Evolutionary conservation across 2,113 vertebrate genomes (phyloP), one percentile per base, ranked within the genome.

Genomic region (Apodemus speciosus): DNA sequence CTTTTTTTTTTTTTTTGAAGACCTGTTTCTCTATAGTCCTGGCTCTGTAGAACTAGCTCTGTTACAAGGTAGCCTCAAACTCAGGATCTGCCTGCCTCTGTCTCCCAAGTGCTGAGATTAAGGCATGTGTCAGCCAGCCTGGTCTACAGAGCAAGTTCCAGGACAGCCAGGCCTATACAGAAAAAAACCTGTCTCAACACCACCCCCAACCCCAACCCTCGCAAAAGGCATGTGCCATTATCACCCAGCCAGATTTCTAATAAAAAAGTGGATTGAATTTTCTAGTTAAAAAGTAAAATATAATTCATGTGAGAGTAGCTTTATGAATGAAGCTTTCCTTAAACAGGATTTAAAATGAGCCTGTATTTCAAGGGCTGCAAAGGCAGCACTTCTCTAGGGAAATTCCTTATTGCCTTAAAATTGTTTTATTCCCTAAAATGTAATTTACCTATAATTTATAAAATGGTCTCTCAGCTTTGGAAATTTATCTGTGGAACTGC

Each of bases 361-460:
- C 2, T 92, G 51, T 56, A 89, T 77, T 77, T 93, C 72, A 84
- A 62, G 71, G 11, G 46, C 30, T 92, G 91, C 13, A 89, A 77
- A 91, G 68, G 53, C 77, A 76, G 38, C n/a, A 76, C 86, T 96
- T 93, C 53, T 83, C 73, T 69, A 79, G 56, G 43, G 90, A 88
- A 91, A 27, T 27, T 86, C 46, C 49, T 35, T 81, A 0, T 93
- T 94, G 23, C 25, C 60, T 95, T 92, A 95, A 91, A 90, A 75
- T 90, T 85, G 0, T 72, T 88, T 92, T 77, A 71, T 43, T 88
- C 15, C 69, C 49, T 27, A 40, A 95, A 94, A 86, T 88, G 38
- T 64, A 85, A 75, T 43, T 89, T 40, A 92, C 18, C 35, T 88
- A 40, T 9, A 90, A n/a, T 49, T 62, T 86, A 60, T 96, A 40